A percentile compares a stretch with the other conserved stretches of the same genome.
Evolutionary conservation across 2,797 vertebrate species (phyloP).

Genomic region (Amniataba percoides): DNA sequence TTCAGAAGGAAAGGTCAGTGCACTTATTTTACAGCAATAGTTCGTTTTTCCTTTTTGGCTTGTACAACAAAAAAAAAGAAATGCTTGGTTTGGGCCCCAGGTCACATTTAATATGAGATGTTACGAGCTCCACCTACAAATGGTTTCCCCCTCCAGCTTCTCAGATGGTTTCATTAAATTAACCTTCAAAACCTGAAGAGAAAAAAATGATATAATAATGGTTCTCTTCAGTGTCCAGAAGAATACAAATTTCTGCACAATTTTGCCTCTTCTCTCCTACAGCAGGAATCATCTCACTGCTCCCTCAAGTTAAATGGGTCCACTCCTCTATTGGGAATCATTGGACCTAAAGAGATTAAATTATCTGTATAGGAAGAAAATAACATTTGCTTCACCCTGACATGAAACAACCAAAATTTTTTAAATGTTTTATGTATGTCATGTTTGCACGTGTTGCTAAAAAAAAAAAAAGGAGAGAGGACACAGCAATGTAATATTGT

Average conservation of each 20-base stretch:
- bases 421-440: background rate
- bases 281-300: background rate
- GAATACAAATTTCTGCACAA: background rate
- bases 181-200: background rate
- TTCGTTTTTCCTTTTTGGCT: background rate
- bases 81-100: too few relatives aligned
- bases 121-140: background rate
- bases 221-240: background rate
- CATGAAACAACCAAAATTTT: background rate
- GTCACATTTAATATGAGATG: background rate
- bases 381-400: constrained; percentile 1
- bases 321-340: background rate
- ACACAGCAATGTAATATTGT: constrained; percentile 76
- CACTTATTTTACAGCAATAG: background rate
- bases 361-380: background rate
- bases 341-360: background rate
- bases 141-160: background rate
- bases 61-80: background rate
- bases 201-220: background rate
- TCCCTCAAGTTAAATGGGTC: background rate
- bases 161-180: background rate
- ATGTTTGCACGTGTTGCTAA: background rate
- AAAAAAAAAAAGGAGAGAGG: constrained; percentile 6
- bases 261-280: background rate
- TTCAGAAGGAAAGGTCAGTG: background rate